phyloP scores from a whole-genome alignment of 2,797 vertebrate genomes.

The Myotis pilosus region DNA sequence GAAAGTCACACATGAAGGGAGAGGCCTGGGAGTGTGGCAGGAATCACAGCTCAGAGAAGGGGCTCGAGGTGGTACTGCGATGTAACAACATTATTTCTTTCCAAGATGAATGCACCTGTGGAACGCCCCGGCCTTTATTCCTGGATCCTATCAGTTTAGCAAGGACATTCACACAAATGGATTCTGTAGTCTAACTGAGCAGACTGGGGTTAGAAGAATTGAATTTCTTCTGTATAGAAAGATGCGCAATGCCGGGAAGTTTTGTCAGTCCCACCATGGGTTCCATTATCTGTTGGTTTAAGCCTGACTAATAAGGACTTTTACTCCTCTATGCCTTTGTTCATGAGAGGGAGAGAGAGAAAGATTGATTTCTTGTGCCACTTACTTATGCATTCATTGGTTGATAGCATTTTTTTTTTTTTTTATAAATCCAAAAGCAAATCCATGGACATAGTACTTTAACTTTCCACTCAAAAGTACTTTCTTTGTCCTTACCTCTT shows the following conservation, averaged over 20 bases:
- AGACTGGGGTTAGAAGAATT: background rate
- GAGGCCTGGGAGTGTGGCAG: background rate
- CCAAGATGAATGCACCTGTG: constrained; percentile 42
- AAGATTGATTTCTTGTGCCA: too few species aligned
- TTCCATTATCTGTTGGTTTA: background rate
- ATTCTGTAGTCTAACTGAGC: constrained; percentile 10
- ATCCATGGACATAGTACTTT: background rate
- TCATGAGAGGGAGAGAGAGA: too few species aligned
- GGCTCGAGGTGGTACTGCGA: background rate
- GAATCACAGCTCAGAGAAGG: background rate
- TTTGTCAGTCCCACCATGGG: background rate
- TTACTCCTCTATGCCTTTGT: background rate
- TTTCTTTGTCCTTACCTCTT: background rate
- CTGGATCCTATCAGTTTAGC: constrained; percentile 34
- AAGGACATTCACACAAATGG: constrained; percentile 31
- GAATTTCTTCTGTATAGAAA: background rate
- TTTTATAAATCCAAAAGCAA: background rate
- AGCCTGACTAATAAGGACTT: background rate
- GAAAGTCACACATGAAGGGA: constrained; percentile 53
- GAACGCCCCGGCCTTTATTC: constrained; percentile 30
- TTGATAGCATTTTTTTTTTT: background rate
- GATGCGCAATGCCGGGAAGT: background rate
- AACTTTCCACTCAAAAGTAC: background rate
- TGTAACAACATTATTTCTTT: constrained; percentile 52
- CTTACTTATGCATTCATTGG: too few species aligned